Evolutionary conservation across 1,140 invertebrate species (phyloP).

Genomic region (Pachyrhynchus sulphureomaculatus): DNA sequence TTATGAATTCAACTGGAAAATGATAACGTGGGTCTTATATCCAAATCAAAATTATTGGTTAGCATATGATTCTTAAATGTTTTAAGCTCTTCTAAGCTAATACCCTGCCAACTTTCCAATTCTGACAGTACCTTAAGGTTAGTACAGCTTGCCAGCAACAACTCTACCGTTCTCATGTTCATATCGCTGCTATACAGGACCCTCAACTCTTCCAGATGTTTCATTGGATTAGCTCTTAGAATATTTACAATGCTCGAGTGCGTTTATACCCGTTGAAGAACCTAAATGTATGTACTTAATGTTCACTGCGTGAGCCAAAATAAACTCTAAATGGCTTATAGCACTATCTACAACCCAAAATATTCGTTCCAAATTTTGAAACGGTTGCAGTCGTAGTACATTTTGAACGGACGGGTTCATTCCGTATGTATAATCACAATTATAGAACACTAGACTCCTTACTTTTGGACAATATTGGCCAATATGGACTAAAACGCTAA

Average conservation of each 20-base stretch:
- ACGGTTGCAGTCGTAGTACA: constrained; percentile 58
- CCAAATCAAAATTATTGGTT: constrained; percentile 65
- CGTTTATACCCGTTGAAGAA: constrained; percentile 64
- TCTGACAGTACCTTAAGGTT: constrained; percentile 65
- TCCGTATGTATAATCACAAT: constrained; percentile 66
- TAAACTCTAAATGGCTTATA: constrained; percentile 63
- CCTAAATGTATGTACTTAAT: constrained; percentile 67
- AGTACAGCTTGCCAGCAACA: constrained; percentile 64
- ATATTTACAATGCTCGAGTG: constrained; percentile 62
- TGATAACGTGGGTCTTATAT: constrained; percentile 53
- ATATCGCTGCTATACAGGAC: constrained; percentile 69
- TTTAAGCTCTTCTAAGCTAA: constrained; percentile 60
- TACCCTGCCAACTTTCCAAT: constrained; percentile 67
- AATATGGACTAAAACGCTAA: constrained; percentile 66
- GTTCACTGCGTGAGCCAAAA: constrained; percentile 63
- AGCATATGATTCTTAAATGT: constrained; percentile 61
- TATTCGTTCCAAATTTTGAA: constrained; percentile 62
- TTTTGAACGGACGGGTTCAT: constrained; percentile 31
- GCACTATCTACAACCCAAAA: constrained; percentile 65
- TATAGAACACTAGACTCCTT: constrained; percentile 64
- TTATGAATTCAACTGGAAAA: constrained; percentile 37
- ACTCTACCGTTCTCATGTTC: constrained; percentile 62
- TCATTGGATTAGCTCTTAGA: constrained; percentile 62
- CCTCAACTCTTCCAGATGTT: constrained; percentile 66
- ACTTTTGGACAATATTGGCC: constrained; percentile 68